Conservation (phyloP, 2,113 vertebrate genomes). For the Melanerpes formicivorus region DNA sequence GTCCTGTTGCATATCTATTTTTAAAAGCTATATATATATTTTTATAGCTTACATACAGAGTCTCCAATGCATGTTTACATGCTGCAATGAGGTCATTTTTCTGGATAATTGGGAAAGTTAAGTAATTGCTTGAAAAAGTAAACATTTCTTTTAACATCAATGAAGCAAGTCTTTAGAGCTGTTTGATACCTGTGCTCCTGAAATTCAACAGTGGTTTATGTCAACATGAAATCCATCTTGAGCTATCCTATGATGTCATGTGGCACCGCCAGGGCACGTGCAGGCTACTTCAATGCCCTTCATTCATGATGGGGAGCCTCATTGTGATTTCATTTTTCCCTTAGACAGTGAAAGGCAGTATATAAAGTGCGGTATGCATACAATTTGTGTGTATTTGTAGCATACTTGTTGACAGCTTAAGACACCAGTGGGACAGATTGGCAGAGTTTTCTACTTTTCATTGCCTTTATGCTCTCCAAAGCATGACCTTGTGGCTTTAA, state of each 20-base stretch:
- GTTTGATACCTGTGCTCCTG: slow-evolving; percentile 59
- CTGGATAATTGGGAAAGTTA: slow-evolving; percentile 71
- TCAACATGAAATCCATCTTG: slow-evolving; percentile 71
- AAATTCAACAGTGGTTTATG: slow-evolving; percentile 67
- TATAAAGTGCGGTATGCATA: slow-evolving; percentile 53
- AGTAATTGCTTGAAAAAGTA: slow-evolving; percentile 78
- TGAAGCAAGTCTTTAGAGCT: slow-evolving; percentile 60
- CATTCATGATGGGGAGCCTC: slow-evolving; percentile 67
- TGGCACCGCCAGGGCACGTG: slow-evolving; percentile 1
- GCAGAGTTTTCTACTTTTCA: neutral
- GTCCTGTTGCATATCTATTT: slow-evolving; percentile 25
- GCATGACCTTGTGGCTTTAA: neutral
- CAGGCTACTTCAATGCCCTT: slow-evolving; percentile 64
- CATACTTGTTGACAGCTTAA: slow-evolving; percentile 53
- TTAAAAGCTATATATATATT: neutral
- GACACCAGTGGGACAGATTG: slow-evolving; percentile 1
- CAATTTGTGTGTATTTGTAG: slow-evolving; percentile 65
- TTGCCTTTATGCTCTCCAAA: slow-evolving; percentile 10
- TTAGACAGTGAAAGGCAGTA: slow-evolving; percentile 36
- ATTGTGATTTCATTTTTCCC: slow-evolving; percentile 70
- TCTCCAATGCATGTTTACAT: slow-evolving; percentile 51
- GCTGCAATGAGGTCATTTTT: slow-evolving; percentile 74
- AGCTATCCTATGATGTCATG: slow-evolving; percentile 72
- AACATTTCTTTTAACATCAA: slow-evolving; percentile 69
- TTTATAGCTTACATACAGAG: slow-evolving; percentile 9